These are phyloP conservation scores for Seriola rivoliana DNA, from an alignment of 2,113 vertebrate species.

Conservation along the genomic window DNA sequence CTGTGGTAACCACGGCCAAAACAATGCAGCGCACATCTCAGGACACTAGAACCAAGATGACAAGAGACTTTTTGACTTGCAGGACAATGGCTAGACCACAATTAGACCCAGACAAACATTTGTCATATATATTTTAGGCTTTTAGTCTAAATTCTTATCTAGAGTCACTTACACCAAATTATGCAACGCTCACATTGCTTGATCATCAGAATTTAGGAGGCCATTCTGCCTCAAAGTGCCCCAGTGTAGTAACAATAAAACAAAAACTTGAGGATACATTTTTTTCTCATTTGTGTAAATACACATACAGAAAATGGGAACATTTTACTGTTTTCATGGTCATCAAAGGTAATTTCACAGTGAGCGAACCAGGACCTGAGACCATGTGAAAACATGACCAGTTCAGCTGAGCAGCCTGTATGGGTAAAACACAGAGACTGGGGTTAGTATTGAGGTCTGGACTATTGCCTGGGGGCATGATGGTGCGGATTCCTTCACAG, in stretches of 20 bases:
- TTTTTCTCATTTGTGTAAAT: background rate
- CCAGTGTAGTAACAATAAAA: background rate
- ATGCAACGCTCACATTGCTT: background rate
- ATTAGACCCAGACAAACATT: slow-evolving; percentile 7
- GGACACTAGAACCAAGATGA: slow-evolving; percentile 22
- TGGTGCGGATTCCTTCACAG: slow-evolving; percentile 48
- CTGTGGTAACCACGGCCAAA: slow-evolving; percentile 28
- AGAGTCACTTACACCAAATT: background rate
- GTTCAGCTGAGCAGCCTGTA: background rate
- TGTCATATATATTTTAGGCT: slow-evolving; percentile 6
- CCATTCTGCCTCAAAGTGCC: background rate
- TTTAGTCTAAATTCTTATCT: slow-evolving; percentile 5
- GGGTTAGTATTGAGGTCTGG: slow-evolving; percentile 41
- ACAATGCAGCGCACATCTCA: slow-evolving; percentile 24
- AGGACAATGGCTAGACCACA: slow-evolving; percentile 15
- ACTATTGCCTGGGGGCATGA: slow-evolving; percentile 27
- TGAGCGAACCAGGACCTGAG: background rate
- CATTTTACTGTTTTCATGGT: background rate
- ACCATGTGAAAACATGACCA: background rate
- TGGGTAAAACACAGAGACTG: slow-evolving; percentile 26
- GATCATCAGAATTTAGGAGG: background rate
- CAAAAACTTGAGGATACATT: background rate
- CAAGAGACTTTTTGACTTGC: background rate
- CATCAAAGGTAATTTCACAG: background rate
- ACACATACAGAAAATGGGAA: background rate